Base-by-base conservation (phyloP, 2,113 vertebrate genomes). In the Oriolus oriolus region DNA sequence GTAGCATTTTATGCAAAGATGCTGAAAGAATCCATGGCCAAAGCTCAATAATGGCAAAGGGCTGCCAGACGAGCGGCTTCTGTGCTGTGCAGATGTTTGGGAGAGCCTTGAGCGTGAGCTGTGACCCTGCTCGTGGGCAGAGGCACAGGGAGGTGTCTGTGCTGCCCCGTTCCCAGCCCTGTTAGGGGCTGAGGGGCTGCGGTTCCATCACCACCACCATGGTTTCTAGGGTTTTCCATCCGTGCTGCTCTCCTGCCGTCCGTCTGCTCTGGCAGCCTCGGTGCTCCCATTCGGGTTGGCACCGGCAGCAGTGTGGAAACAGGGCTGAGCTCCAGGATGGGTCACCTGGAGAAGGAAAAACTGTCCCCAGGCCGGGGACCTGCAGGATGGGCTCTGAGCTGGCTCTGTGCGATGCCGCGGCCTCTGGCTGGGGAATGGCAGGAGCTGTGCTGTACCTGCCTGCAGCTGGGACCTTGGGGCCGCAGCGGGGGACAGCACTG, bases 111-210 rank as follows among this genome's bases (percentile, higher is more conserved):
- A 6, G 47, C 1, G 1, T 23, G 16, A 42, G 37, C 45, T 33
- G 49, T 28, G 50, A 15, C 39, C 41, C 63, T 14, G 2, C 42
- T 35, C 0, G 0, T 5, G 42, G 41, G 69, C 45, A 44, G 52
- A 63, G 73, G 52, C 73, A 14, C 0, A 5, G 47, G 27, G 47
- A 66, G 37, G 59, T 33, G 73, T 35, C 3, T 21, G 69, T 44
- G 4, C 35, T 47, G 41, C 60, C 2, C 3, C 8, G 2, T 13
- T 35, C 28, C 59, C 0, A 0, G 28, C 54, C 52, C 35, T 1
- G 0, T 10, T 15, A 18, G 50, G 47, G 45, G 10, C 1, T 13
- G 37, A 50, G 57, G 42, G 35, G 50, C n/a, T 79, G 42, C 45
- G 21, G 68, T 33, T 74, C 42, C 11, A 12, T 1, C 3, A 33